Evolutionary conservation across 2,113 vertebrate genomes (phyloP), one percentile per base, ranked within the genome.

Genomic region (Maccullochella peelii): DNA sequence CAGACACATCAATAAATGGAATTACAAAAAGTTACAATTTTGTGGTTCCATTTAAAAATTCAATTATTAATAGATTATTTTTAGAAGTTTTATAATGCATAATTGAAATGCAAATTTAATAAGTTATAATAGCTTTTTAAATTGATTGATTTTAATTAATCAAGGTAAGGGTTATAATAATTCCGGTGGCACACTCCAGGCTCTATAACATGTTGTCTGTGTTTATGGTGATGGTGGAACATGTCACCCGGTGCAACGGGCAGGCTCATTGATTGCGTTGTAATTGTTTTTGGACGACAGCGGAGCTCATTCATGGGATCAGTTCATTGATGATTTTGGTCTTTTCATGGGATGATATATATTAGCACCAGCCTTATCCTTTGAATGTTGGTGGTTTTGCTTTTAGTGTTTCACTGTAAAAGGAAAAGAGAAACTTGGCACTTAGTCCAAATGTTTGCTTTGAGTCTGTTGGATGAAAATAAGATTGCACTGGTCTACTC

Each of bases 401-500:
- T 66, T 79, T 57, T 42, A 47, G 15, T 18, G 59, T 61, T 50
- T 59, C n/a, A n/a, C n/a, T n/a, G n/a, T 5, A 57, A 58, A 63
- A 63, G 67, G 15, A 44, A 42, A 14, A 33, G 9, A 49, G 8
- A 68, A 85, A 62, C 33, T 42, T 27, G 44, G 33, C 75, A 68
- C 55, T 72, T 1, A 0, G 18, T 69, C 54, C 44, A 58, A 42
- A 58, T 23, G 33, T 84, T 79, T 86, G 47, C 72, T 66, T 11
- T 38, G 23, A 73, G 47, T 10, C 36, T 55, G 36, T 54, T n/a
- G 63, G 70, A 27, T 40, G 27, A 40, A 11, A 55, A 30, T 0
- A 21, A 25, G 44, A 16, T 49, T 23, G 62, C 57, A 59, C 75
- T 79, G 40, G 57, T 77, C 49, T 38, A 18, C 73, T 73, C 38